phyloP scores from a whole-genome alignment of 2,888 invertebrate genomes.

The Megamerina dolium region DNA sequence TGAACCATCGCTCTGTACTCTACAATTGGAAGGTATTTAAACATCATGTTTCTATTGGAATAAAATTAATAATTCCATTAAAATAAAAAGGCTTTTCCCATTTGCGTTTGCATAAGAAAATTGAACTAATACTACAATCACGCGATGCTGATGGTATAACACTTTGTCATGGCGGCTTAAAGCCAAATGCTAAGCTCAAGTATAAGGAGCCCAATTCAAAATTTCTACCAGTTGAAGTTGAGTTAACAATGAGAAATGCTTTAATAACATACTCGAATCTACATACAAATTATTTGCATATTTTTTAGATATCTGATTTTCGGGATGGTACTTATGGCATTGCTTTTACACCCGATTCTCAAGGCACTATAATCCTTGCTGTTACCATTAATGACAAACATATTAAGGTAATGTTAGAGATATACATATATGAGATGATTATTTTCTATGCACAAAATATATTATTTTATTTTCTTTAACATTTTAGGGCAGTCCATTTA shows the following conservation, averaged over 20 bases:
- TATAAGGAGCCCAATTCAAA: constrained; percentile 53
- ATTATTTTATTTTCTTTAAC: too few species aligned
- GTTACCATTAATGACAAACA: constrained; percentile 60
- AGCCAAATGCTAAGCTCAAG: constrained; percentile 53
- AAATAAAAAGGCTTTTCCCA: constrained; percentile 37
- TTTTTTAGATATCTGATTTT: constrained; percentile 53
- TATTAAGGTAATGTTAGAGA: constrained; percentile 54
- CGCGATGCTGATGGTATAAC: constrained; percentile 59
- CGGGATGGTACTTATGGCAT: constrained; percentile 62
- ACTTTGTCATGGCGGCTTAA: constrained; percentile 63
- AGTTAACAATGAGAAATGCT: background rate
- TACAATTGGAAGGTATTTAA: constrained; percentile 49
- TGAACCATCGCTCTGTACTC: constrained; percentile 55
- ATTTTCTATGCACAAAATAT: too few species aligned
- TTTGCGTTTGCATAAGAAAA: constrained; percentile 58
- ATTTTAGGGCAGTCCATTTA: constrained; percentile 62
- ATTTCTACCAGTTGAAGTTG: constrained; percentile 51
- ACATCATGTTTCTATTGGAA: background rate
- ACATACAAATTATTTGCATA: constrained; percentile 15
- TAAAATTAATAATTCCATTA: background rate
- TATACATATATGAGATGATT: background rate
- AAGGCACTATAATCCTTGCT: constrained; percentile 59
- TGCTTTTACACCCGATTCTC: constrained; percentile 57
- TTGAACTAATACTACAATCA: constrained; percentile 57
- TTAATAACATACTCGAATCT: background rate